Evolutionary conservation across 2,797 vertebrate genomes (phyloP).

Genomic region (Bradypodion ventrale): DNA sequence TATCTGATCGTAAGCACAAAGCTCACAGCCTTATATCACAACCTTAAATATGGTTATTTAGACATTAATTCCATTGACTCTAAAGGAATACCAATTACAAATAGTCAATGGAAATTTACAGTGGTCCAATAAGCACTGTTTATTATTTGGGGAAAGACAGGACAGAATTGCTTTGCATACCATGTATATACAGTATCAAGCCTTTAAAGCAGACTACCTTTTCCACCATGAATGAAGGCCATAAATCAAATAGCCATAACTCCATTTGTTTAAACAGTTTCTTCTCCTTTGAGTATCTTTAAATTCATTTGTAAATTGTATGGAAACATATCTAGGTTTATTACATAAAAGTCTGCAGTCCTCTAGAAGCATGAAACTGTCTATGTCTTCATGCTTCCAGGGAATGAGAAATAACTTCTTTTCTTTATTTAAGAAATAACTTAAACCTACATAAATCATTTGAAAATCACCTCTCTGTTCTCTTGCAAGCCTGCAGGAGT

Average conservation of each 20-base stretch:
- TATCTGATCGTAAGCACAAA: background rate
- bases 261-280: background rate
- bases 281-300: constrained; percentile 14
- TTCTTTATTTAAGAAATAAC: too few relatives aligned
- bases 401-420: background rate
- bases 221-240: background rate
- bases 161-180: background rate
- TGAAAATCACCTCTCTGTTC: background rate
- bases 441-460: background rate
- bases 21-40: background rate
- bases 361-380: background rate
- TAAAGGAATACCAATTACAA: background rate
- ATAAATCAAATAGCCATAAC: background rate
- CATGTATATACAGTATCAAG: background rate
- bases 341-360: background rate
- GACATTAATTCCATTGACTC: background rate
- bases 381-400: too few relatives aligned
- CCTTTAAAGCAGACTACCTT: background rate
- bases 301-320: constrained; percentile 10
- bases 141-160: background rate
- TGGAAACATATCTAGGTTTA: constrained; percentile 14
- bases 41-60: background rate
- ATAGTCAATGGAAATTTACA: background rate
- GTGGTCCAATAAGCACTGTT: background rate
- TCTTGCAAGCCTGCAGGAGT: constrained; percentile 4